Conservation (phyloP, 2,888 invertebrate genomes). For the Agapetus fuscipes region DNA sequence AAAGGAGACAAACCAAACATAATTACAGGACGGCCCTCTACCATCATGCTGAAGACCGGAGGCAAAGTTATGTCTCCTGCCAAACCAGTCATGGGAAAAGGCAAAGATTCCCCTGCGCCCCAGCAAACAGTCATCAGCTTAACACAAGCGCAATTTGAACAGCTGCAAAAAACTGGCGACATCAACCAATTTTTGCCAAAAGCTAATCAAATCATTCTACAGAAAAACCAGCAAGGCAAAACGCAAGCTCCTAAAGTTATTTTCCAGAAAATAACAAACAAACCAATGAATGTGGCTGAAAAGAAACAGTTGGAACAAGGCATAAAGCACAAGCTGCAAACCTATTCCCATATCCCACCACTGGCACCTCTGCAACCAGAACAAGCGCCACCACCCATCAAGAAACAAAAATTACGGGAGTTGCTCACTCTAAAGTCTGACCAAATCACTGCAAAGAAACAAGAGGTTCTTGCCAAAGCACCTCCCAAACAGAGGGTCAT, state of each 20-base stretch:
- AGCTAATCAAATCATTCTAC: conserved; percentile 26
- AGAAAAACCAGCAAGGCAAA: conserved; percentile 18
- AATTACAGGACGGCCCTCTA: neutral
- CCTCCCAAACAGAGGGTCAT: conserved; percentile 20
- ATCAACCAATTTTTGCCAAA: conserved; percentile 28
- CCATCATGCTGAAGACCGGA: conserved; percentile 23
- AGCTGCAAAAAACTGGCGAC: conserved; percentile 40
- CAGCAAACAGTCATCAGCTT: conserved; percentile 34
- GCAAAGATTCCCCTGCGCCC: neutral
- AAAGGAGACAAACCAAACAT: conserved; percentile 21
- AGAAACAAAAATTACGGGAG: conserved; percentile 31
- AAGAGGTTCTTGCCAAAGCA: neutral
- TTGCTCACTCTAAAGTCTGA: conserved; percentile 25
- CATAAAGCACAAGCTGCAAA: conserved; percentile 23
- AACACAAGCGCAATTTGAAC: conserved; percentile 43
- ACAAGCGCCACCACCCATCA: conserved; percentile 29
- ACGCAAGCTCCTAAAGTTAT: conserved; percentile 14
- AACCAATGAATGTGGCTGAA: neutral
- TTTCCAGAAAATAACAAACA: conserved; percentile 16
- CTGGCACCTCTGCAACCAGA: conserved; percentile 29
- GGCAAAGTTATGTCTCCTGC: conserved; percentile 30
- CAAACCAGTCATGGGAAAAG: conserved; percentile 31
- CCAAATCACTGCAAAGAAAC: neutral
- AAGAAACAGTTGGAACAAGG: conserved; percentile 1
- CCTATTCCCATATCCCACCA: conserved; percentile 25